Base-by-base conservation (phyloP, 2,888 invertebrate genomes). In the Drosophila peninsularis region DNA sequence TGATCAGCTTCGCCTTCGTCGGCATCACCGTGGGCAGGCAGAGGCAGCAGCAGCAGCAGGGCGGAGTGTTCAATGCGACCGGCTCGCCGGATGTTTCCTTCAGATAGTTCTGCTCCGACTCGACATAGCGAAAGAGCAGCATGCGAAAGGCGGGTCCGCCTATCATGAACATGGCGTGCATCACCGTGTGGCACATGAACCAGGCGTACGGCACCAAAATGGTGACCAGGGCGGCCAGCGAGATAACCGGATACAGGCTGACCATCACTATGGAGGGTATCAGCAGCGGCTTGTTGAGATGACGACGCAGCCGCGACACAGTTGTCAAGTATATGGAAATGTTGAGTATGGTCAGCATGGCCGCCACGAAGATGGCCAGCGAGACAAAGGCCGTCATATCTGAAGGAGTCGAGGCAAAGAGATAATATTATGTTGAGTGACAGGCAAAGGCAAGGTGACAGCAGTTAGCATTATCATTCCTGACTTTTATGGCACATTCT, bases 81-180 rank as follows among this genome's bases (percentile, higher is more conserved):
- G 92, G 87, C 88, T 92, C 90, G 44, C 90, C 80, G 88, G 92
- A 91, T 60, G 91, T 80, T 74, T 90, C 91, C 90, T 93, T 93
- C 63, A 93, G 83, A 85, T 90, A 92, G 70, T 90, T 93, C 78
- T 78, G 83, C 65, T 91, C 90, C 2, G 91, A 91, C 62, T 89
- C 91, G 71, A 91, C 83, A 84, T 93, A 93, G 65, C 89, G 91
- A 63, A 91, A 92, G 79, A 93, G 92, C 52, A 92, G 73, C 3
- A 80, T 82, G 10, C 90, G 91, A 65, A 91, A 92, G 2, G 81
- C 30, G 0, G 90, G 82, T 3, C 90, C 91, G 10, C 92, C 91
- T 11, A 91, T 30, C 44, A 91, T 90, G 62, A 92, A 92, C 50
- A 90, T 88, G 65, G 90, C 82, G 72, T 92, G 92, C 91, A 92